Evolutionary conservation across 1,140 invertebrate species (phyloP).

Genomic region (Bursaphelenchus mucronatus): DNA sequence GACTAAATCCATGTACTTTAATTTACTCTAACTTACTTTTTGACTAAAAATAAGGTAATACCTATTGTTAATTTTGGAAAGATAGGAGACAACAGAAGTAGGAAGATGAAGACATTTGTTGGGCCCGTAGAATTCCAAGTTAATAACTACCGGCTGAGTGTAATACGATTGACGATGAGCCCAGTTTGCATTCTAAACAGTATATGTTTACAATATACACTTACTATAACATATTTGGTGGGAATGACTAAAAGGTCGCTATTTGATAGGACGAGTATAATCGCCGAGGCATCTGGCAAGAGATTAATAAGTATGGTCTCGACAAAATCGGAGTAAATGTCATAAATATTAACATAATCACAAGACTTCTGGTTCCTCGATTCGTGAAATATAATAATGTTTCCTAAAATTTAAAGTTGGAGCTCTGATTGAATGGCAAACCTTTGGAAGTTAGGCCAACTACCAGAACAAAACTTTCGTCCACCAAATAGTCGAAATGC

Average conservation of each 20-base stretch:
- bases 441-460: conserved; percentile 41
- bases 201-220: conserved; percentile 22
- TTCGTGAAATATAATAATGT: conserved; percentile 7
- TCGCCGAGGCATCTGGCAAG: conserved; percentile 23
- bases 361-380: conserved; percentile 9
- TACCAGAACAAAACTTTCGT: conserved; percentile 41
- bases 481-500: conserved; percentile 30
- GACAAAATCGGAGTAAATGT: conserved; percentile 10
- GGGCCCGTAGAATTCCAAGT: conserved; percentile 21
- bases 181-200: conserved; percentile 28
- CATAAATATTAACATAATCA: neutral
- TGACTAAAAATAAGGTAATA: conserved; percentile 34
- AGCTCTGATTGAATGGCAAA: conserved; percentile 6
- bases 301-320: conserved; percentile 23
- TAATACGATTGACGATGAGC: conserved; percentile 10
- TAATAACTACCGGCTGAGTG: conserved; percentile 3
- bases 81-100: conserved; percentile 29
- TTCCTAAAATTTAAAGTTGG: conserved; percentile 2
- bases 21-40: conserved; percentile 9
- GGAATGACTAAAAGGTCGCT: conserved; percentile 23
- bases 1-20: conserved; percentile 23
- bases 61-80: conserved; percentile 17
- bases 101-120: conserved; percentile 18
- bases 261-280: conserved; percentile 26
- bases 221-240: conserved; percentile 29